Evolutionary conservation across 2,113 vertebrate genomes (phyloP), one percentile per base, ranked within the genome.

Genomic region (Hoplias malabaricus): DNA sequence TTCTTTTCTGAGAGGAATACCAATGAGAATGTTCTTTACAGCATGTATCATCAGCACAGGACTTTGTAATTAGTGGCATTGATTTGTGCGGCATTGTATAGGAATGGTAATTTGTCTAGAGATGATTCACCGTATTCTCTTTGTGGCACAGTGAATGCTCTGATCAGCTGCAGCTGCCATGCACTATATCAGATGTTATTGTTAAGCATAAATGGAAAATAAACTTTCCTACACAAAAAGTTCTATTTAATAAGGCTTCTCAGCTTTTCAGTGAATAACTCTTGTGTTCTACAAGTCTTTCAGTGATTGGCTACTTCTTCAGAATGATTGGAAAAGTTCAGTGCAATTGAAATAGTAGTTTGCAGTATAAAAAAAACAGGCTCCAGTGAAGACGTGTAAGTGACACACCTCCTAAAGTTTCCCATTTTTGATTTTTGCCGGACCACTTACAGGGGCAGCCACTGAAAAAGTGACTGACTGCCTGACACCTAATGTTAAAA

Each of bases 31-130:
- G 1, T n/a, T 8, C 59, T 9, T 34, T 63, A 36, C 59, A 36
- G 19, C 36, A 3, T 68, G 23, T 10, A 56, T 25, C 16, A 56
- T 19, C 23, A 31, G 54, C 46, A 29, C 14, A 70, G 46, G 29
- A 21, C 66, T 61, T 78, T n/a, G 43, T 69, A 40, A 70, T 70
- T 62, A 78, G 40, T 36, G 12, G 21, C 61, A 62, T 70, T 70
- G 75, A 78, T 70, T 77, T 70, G 59, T 50, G 14, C 8, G 31
- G 57, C 33, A 31, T 21, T 31, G 31, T 63, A 7, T 62, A 7
- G 31, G 19, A n/a, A 70, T 62, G 67, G 54, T 62, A 50, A 78
- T 63, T 77, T 43, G 50, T 62, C 62, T 54, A 25, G 12, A 33
- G 65, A 62, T 75, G 73, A 75, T 36, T 75, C 61, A 66, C n/a